Evolutionary conservation across 2,797 vertebrate genomes (phyloP).

Genomic region (Sarcophilus harrisii): DNA sequence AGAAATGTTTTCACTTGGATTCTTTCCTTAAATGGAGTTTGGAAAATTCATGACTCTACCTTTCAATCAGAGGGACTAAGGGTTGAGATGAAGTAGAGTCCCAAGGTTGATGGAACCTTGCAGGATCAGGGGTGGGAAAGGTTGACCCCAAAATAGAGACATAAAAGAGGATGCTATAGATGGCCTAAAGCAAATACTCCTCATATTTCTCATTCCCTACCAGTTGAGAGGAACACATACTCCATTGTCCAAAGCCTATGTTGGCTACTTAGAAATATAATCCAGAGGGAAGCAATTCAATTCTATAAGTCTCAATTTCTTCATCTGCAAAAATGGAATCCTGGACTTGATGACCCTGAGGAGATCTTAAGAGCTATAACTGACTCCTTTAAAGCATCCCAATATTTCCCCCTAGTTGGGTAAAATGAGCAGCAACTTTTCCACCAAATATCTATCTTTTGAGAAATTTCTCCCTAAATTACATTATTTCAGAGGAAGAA

Average conservation of each 20-base stretch:
- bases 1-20: not conserved
- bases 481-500: not conserved
- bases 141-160: not conserved
- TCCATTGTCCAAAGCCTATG: not conserved
- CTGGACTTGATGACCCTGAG: not conserved
- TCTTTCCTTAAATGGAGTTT: not conserved
- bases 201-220: not conserved
- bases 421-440: not conserved
- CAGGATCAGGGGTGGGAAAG: not conserved
- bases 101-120: not conserved
- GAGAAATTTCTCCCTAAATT: not conserved
- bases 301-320: not conserved
- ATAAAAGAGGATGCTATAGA: not conserved
- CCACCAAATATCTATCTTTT: not conserved
- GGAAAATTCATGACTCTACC: not conserved
- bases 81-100: not conserved
- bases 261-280: not conserved
- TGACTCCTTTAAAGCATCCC: not conserved
- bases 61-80: not conserved
- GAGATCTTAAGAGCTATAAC: not conserved
- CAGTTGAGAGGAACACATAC: not conserved
- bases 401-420: not conserved
- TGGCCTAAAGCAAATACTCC: not conserved
- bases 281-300: not conserved
- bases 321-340: slow-evolving; percentile 26